Evolutionary conservation across 1,140 invertebrate genomes (phyloP).

Genomic region (Pollicipes pollicipes): DNA sequence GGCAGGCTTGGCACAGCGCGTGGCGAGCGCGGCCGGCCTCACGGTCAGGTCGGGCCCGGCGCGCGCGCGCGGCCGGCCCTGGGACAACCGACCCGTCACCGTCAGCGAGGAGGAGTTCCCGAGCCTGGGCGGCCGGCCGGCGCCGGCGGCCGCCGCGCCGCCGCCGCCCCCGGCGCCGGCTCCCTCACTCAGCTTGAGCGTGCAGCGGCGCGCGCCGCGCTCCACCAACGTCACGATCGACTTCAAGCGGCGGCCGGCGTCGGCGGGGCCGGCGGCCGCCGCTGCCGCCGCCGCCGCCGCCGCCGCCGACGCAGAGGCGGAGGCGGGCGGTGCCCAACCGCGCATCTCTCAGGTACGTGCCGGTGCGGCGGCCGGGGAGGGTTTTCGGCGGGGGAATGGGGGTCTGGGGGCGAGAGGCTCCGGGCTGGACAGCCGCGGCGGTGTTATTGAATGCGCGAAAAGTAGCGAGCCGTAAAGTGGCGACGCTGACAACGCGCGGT

Average conservation of each 20-base stretch:
- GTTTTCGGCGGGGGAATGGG: no score
- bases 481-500: no score
- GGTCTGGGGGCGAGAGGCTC: no score
- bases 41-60: neutral
- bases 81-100: conserved; percentile 20
- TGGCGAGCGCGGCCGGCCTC: neutral
- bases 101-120: conserved; percentile 46
- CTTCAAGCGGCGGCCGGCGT: neutral
- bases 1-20: neutral
- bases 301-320: neutral
- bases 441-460: no score
- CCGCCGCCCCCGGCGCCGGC: neutral
- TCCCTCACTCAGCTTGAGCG: neutral
- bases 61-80: conserved; percentile 7
- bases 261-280: no score
- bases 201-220: neutral
- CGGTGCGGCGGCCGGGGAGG: no score
- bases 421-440: no score
- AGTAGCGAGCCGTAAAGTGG: no score
- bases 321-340: neutral
- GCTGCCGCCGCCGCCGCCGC: no score
- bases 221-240: neutral
- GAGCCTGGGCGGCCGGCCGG: conserved; percentile 26
- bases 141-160: conserved; percentile 3
- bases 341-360: neutral